Evolutionary conservation across 2,888 invertebrate genomes (phyloP).

Genomic region (Netelia melanura): DNA sequence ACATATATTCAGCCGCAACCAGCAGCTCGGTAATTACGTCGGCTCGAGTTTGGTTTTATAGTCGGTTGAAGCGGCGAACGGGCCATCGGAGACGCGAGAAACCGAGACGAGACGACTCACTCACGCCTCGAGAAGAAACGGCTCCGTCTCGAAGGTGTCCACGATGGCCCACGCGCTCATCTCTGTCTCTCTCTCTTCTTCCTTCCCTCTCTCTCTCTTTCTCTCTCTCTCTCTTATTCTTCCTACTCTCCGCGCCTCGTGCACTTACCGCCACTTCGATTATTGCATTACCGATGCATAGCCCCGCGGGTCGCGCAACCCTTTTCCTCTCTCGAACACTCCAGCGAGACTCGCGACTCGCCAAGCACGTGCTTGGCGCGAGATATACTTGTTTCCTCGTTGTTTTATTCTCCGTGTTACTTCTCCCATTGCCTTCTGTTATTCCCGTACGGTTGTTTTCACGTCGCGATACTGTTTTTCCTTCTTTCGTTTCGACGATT

Average conservation of each 20-base stretch:
- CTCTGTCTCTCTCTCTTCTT: neutral
- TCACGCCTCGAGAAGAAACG: constrained; percentile 56
- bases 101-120: constrained; percentile 78
- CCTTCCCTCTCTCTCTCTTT: neutral
- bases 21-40: constrained; percentile 80
- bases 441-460: no score
- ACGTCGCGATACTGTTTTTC: no score
- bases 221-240: neutral
- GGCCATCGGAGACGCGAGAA: constrained; percentile 66
- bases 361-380: constrained; percentile 3
- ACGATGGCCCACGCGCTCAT: neutral
- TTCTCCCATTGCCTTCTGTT: no score
- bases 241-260: constrained; percentile 13
- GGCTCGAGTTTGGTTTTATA: constrained; percentile 80
- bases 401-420: neutral
- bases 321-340: constrained; percentile 1
- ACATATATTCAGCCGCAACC: constrained; percentile 70
- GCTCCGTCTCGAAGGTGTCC: constrained; percentile 7
- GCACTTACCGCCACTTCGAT: constrained; percentile 73
- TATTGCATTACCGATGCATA: constrained; percentile 82
- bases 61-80: constrained; percentile 73
- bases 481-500: no score
- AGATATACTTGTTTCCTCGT: constrained; percentile 7
- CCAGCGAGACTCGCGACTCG: neutral
- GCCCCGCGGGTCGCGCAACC: constrained; percentile 65